A percentile compares a stretch with the other conserved stretches of the same genome.
Conservation (phyloP, 2,888 invertebrate species). For the Auanema freiburgensis region DNA sequence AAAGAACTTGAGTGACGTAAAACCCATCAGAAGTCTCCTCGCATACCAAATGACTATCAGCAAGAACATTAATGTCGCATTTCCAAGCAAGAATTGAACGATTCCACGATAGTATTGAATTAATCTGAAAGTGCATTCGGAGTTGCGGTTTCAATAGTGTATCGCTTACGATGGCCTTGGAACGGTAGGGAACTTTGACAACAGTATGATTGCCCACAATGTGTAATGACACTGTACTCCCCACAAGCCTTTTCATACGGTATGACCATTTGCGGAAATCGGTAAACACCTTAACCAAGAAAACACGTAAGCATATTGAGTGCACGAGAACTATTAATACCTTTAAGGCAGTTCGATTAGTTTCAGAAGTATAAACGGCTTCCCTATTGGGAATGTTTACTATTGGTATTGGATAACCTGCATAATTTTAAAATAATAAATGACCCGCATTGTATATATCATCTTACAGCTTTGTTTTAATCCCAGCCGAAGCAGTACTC, state of each 20-base stretch:
- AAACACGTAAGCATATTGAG: neutral
- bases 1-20: slow-evolving; percentile 84
- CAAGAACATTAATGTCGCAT: slow-evolving; percentile 77
- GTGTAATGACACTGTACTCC: slow-evolving; percentile 41
- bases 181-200: slow-evolving; percentile 32
- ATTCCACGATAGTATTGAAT: slow-evolving; percentile 66
- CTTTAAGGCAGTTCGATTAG: slow-evolving; percentile 50
- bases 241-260: slow-evolving; percentile 47
- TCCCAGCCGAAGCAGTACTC: slow-evolving; percentile 55
- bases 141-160: neutral
- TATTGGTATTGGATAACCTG: slow-evolving; percentile 57
- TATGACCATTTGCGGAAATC: slow-evolving; percentile 59
- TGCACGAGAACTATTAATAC: slow-evolving; percentile 18
- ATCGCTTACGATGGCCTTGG: slow-evolving; percentile 32
- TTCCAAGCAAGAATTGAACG: slow-evolving; percentile 83
- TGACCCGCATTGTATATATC: neutral
- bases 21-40: slow-evolving; percentile 77
- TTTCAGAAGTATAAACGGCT: slow-evolving; percentile 42
- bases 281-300: slow-evolving; percentile 49
- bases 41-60: slow-evolving; percentile 85
- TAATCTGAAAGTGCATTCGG: slow-evolving; percentile 41
- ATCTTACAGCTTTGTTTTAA: slow-evolving; percentile 38
- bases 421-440: neutral
- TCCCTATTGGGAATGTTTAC: slow-evolving; percentile 47
- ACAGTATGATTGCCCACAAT: slow-evolving; percentile 31